Percentiles rank a stretch among this genome's conserved stretches.
Conservation (phyloP, 2,888 invertebrate genomes). For the Leucozona laternaria region DNA sequence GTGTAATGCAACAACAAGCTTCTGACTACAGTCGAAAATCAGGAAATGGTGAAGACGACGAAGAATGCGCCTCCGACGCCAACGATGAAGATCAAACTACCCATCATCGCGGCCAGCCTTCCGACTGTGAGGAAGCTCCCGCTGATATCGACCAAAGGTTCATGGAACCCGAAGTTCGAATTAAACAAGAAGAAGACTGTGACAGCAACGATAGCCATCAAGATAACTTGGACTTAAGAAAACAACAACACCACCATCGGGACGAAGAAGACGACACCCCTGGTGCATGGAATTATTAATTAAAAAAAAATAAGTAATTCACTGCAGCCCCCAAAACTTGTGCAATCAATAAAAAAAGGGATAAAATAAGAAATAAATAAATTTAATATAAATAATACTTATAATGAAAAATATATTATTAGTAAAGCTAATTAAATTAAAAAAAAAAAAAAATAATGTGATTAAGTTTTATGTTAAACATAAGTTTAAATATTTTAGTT, state of each 20-base stretch:
- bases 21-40: slow-evolving; percentile 87
- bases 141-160: slow-evolving; percentile 81
- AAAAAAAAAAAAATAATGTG: slow-evolving; percentile 72
- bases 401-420: slow-evolving; percentile 17
- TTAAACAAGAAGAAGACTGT: slow-evolving; percentile 82
- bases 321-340: slow-evolving; percentile 56
- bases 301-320: slow-evolving; percentile 16
- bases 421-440: slow-evolving; percentile 48
- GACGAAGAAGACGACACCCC: slow-evolving; percentile 71
- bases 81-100: slow-evolving; percentile 73
- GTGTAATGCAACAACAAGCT: slow-evolving; percentile 94
- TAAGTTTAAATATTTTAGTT: slow-evolving; percentile 63
- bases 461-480: slow-evolving; percentile 76
- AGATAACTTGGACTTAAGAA: slow-evolving; percentile 54
- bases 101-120: slow-evolving; percentile 57
- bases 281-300: slow-evolving; percentile 69
- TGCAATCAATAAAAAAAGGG: slow-evolving; percentile 70
- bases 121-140: slow-evolving; percentile 78
- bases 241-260: slow-evolving; percentile 50
- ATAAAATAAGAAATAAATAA: slow-evolving; percentile 33
- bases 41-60: slow-evolving; percentile 84
- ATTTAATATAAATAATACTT: slow-evolving; percentile 20
- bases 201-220: slow-evolving; percentile 78
- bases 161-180: slow-evolving; percentile 82
- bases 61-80: slow-evolving; percentile 89